phyloP scores from a whole-genome alignment of 2,888 invertebrate genomes.

The Drosophila macrothrix region DNA sequence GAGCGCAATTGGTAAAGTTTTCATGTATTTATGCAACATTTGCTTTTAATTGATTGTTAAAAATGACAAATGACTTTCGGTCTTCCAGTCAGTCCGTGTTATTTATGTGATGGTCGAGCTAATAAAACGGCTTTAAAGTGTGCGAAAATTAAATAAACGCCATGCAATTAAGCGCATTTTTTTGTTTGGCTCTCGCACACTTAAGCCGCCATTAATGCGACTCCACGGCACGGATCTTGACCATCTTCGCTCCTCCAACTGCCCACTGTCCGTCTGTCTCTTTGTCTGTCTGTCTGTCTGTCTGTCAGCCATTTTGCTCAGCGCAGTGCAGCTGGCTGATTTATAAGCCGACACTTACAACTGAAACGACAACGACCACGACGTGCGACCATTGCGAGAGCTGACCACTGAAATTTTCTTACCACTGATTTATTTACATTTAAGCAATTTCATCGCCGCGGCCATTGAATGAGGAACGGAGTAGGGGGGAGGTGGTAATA shows the following conservation, averaged over 20 bases:
- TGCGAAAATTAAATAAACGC: constrained; percentile 58
- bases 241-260: not conserved
- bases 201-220: constrained; percentile 73
- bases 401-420: constrained; percentile 82
- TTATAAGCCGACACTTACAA: constrained; percentile 79
- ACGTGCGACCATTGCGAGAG: constrained; percentile 28
- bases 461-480: constrained; percentile 22
- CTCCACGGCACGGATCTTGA: constrained; percentile 17
- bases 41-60: constrained; percentile 80
- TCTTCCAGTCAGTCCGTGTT: constrained; percentile 31
- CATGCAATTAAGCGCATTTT: constrained; percentile 64
- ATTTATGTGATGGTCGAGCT: constrained; percentile 68
- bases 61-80: constrained; percentile 71
- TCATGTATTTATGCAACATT: constrained; percentile 79
- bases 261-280: constrained; percentile 30
- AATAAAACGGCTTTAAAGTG: constrained; percentile 67
- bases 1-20: constrained; percentile 48
- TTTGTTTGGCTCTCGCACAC: constrained; percentile 44
- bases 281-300: constrained; percentile 4
- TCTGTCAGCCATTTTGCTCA: constrained; percentile 62
- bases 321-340: constrained; percentile 68
- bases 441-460: constrained; percentile 81
- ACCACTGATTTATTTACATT: constrained; percentile 82
- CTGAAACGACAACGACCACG: constrained; percentile 34
- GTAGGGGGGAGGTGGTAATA: not conserved